Evolutionary conservation across 2,797 vertebrate species (phyloP).

Genomic region (Hyperoplus lanceolatus): DNA sequence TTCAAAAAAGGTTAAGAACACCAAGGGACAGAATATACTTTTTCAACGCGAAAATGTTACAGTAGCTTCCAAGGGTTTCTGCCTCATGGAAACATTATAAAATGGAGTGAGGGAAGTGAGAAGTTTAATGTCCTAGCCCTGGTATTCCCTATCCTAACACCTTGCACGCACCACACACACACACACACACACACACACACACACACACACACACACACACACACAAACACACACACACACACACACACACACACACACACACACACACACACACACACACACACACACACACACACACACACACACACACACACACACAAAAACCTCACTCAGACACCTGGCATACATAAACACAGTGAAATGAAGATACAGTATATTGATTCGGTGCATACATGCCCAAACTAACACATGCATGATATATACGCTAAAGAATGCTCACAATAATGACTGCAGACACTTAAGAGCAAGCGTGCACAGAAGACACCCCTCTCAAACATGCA

Average conservation of each 20-base stretch:
- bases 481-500: not conserved
- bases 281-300: no score
- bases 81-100: conserved; percentile 56
- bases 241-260: no score
- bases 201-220: no score
- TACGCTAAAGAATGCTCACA: conserved; percentile 11
- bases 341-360: not conserved
- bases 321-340: no score
- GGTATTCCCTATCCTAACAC: conserved; percentile 25
- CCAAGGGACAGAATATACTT: conserved; percentile 3
- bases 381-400: not conserved
- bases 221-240: no score
- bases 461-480: conserved; percentile 6
- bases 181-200: not conserved
- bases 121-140: conserved; percentile 39
- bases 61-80: conserved; percentile 27
- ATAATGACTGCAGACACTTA: conserved; percentile 28
- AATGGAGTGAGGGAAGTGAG: conserved; percentile 42
- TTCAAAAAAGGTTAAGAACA: not conserved
- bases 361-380: conserved; percentile 6
- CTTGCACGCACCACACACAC: not conserved
- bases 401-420: conserved; percentile 1
- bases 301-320: no score
- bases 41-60: conserved; percentile 29
- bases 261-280: no score